phyloP scores from a whole-genome alignment of 2,888 invertebrate species.

The Monoplex corrugatus region DNA sequence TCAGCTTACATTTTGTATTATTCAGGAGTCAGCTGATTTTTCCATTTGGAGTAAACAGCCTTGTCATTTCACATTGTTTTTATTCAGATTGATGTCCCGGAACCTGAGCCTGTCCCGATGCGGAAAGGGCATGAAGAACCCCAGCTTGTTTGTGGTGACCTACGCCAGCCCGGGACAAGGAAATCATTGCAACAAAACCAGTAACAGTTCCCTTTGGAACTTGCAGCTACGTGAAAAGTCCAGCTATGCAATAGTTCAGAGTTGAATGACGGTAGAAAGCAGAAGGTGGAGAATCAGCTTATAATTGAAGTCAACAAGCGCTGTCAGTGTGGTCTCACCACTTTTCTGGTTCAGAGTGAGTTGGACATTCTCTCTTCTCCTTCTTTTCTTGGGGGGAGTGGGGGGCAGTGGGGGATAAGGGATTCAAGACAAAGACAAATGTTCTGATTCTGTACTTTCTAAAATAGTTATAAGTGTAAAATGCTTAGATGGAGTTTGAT shows the following conservation, averaged over 20 bases:
- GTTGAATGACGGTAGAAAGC: not conserved
- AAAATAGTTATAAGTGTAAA: too few relatives aligned
- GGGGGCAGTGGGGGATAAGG: too few relatives aligned
- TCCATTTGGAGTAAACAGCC: too few relatives aligned
- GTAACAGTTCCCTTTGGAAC: not conserved
- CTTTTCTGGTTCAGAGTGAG: constrained; percentile 57
- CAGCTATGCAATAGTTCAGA: constrained; percentile 13
- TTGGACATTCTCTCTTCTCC: too few relatives aligned
- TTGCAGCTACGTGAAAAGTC: not conserved
- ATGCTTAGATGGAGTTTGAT: too few relatives aligned
- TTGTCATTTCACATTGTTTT: too few relatives aligned
- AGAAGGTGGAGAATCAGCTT: constrained; percentile 45
- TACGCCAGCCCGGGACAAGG: constrained; percentile 47
- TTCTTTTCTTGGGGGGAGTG: too few relatives aligned
- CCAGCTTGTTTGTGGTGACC: constrained; percentile 32
- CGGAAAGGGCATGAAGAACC: not conserved
- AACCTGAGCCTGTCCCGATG: constrained; percentile 12
- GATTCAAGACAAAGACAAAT: too few relatives aligned
- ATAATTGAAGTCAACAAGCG: constrained; percentile 54
- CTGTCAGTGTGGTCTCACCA: constrained; percentile 60
- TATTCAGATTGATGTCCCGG: not conserved
- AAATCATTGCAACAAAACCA: constrained; percentile 46
- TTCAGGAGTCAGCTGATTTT: too few relatives aligned
- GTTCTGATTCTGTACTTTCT: too few relatives aligned
- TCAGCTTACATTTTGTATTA: too few relatives aligned